These are phyloP conservation scores for Drosophila formosana DNA, from an alignment of 2,888 invertebrate species.

Conservation along the genomic window DNA sequence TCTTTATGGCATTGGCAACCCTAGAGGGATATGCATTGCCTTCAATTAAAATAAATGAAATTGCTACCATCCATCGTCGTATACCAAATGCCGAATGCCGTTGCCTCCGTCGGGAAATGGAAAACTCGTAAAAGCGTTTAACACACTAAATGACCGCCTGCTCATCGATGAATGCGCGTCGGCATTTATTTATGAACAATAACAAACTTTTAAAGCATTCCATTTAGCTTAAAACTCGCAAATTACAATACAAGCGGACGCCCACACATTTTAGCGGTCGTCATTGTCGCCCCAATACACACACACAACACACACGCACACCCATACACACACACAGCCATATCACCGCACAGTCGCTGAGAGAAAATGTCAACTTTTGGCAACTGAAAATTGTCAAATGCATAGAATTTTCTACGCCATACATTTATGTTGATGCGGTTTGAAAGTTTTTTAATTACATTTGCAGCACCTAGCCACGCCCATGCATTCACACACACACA, in stretches of 20 bases:
- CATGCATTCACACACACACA: neutral
- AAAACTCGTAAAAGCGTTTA: constrained; percentile 59
- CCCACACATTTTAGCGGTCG: constrained; percentile 61
- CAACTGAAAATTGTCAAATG: constrained; percentile 76
- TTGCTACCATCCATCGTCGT: constrained; percentile 8
- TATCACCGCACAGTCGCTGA: constrained; percentile 1
- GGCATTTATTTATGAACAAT: constrained; percentile 70
- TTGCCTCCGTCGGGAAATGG: neutral
- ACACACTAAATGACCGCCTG: constrained; percentile 49
- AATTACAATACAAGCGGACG: constrained; percentile 46
- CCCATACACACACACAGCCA: neutral
- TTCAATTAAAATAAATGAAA: constrained; percentile 76
- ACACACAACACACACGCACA: constrained; percentile 16
- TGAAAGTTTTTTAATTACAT: constrained; percentile 80
- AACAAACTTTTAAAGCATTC: constrained; percentile 65
- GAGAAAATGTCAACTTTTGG: constrained; percentile 67
- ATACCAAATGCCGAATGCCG: neutral
- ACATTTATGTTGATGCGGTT: constrained; percentile 81
- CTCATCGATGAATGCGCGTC: constrained; percentile 62
- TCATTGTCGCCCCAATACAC: constrained; percentile 23
- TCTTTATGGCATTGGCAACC: constrained; percentile 46
- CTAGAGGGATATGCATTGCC: constrained; percentile 35
- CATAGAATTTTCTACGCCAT: constrained; percentile 69
- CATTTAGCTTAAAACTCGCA: constrained; percentile 57
- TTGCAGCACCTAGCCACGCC: constrained; percentile 44